These are phyloP conservation scores for Elaphurus davidianus DNA, from an alignment of 2,113 vertebrate species.

Conservation along the genomic window DNA sequence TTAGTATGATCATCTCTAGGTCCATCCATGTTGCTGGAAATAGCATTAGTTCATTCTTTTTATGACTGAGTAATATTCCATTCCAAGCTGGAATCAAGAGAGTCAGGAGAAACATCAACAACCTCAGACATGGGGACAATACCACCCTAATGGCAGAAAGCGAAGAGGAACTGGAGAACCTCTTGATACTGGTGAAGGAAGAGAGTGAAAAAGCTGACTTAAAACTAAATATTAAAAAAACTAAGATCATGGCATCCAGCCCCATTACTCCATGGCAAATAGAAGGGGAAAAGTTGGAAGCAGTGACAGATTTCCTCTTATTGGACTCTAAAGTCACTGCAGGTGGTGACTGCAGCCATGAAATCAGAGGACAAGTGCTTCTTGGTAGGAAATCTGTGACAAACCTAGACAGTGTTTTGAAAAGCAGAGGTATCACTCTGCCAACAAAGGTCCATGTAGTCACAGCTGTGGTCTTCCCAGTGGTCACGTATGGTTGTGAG, in stretches of 20 bases:
- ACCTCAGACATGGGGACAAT: neutral
- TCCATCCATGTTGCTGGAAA: neutral
- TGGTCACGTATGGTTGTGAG: neutral
- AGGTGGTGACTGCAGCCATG: neutral
- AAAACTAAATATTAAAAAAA: neutral
- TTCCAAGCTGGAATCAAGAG: neutral
- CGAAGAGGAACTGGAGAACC: neutral
- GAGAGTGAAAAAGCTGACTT: neutral
- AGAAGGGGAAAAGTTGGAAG: neutral
- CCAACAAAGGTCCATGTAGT: neutral
- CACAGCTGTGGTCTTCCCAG: neutral
- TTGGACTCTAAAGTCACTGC: neutral
- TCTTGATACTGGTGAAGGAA: neutral
- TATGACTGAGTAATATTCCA: neutral
- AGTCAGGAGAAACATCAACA: neutral
- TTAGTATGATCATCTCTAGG: neutral
- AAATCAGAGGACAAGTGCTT: neutral
- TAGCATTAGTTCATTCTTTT: neutral
- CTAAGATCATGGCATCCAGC: neutral
- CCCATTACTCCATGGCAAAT: neutral
- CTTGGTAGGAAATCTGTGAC: neutral
- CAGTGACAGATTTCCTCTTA: neutral
- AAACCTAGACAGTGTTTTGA: neutral
- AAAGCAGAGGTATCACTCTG: neutral
- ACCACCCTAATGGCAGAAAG: neutral